A percentile compares a stretch with the other conserved stretches of the same genome.
Evolutionary conservation across 1,140 invertebrate species (phyloP).

Genomic region (Colletes gigas): DNA sequence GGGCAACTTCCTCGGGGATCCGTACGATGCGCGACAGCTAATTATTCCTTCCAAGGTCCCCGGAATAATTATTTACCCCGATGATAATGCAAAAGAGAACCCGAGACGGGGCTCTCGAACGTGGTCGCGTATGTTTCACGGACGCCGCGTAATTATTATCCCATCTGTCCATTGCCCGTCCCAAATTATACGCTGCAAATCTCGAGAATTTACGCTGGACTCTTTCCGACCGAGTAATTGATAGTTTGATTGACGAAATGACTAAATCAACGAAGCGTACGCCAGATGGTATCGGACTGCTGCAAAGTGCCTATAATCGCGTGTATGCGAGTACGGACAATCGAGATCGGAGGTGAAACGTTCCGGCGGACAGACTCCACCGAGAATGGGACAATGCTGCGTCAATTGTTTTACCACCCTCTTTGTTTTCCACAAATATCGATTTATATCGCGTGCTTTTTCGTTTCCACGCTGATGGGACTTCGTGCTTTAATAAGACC

Average conservation of each 20-base stretch:
- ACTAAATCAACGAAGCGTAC: slow-evolving; percentile 31
- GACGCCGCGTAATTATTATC: slow-evolving; percentile 30
- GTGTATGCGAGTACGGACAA: background rate
- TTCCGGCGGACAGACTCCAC: background rate
- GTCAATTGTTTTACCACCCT: too few relatives aligned
- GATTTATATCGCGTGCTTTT: too few relatives aligned
- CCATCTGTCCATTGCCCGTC: slow-evolving; percentile 33
- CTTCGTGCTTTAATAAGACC: too few relatives aligned
- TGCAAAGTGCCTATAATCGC: slow-evolving; percentile 8
- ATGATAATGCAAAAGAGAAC: background rate
- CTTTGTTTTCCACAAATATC: too few relatives aligned
- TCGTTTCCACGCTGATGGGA: too few relatives aligned
- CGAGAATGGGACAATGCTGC: too few relatives aligned
- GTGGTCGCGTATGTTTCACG: slow-evolving; percentile 3
- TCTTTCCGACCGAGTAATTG: slow-evolving; percentile 14
- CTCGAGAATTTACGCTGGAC: slow-evolving; percentile 2
- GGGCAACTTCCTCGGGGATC: too few relatives aligned
- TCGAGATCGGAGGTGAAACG: background rate
- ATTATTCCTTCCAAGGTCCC: slow-evolving; percentile 7
- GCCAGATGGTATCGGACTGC: slow-evolving; percentile 26
- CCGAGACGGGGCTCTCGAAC: background rate
- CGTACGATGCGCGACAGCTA: background rate
- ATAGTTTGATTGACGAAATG: slow-evolving; percentile 40
- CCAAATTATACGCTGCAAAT: slow-evolving; percentile 43
- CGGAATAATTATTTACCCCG: background rate